These are phyloP conservation scores for Amiota communis DNA, from an alignment of 2,888 invertebrate species.

Conservation along the genomic window DNA sequence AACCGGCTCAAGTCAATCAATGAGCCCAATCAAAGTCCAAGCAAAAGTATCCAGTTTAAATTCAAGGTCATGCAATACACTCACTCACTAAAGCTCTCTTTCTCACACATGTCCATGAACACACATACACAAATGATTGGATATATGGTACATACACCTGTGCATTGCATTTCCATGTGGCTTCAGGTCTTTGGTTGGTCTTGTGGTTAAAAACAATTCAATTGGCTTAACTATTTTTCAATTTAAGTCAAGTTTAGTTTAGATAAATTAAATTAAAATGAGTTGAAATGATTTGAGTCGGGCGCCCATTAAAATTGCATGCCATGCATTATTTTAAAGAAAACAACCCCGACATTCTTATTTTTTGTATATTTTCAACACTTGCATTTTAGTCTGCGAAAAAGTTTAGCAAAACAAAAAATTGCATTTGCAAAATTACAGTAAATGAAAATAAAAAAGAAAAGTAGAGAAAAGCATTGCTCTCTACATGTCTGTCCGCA, in stretches of 20 bases:
- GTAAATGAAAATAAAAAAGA: slow-evolving; percentile 18
- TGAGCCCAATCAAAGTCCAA: background rate
- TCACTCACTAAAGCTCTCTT: background rate
- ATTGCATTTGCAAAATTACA: background rate
- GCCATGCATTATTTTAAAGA: background rate
- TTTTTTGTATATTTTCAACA: no score
- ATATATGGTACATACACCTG: background rate
- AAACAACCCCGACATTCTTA: no score
- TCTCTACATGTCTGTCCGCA: background rate
- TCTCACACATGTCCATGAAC: background rate
- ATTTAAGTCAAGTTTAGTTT: no score
- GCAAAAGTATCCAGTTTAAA: slow-evolving; percentile 8
- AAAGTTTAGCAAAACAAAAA: slow-evolving; percentile 9
- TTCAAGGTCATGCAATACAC: slow-evolving; percentile 14
- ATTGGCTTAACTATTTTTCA: no score
- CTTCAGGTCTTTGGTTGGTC: background rate
- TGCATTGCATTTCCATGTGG: slow-evolving; percentile 20
- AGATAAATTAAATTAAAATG: no score
- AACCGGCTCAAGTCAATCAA: slow-evolving; percentile 3
- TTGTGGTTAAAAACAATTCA: no score
- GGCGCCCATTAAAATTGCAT: background rate
- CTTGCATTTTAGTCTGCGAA: background rate
- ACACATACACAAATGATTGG: background rate
- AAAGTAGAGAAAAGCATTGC: background rate
- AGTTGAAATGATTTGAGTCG: no score